Percentiles rank a stretch among this genome's conserved stretches.
Conservation (phyloP, 2,797 vertebrate species). For the Botia kubotai region DNA sequence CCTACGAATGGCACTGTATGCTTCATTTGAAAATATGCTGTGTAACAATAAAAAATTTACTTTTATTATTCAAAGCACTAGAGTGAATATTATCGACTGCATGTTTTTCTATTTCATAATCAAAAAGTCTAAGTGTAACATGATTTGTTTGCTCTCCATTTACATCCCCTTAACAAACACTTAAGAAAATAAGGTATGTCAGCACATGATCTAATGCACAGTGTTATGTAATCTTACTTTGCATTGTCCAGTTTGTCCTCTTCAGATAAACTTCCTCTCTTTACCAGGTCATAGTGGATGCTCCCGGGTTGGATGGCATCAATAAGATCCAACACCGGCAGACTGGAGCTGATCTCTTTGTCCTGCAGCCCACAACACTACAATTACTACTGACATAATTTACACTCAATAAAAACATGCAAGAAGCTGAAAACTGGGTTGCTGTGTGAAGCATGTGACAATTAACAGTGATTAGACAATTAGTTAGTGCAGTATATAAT, state of each 20-base stretch:
- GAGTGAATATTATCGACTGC: no score
- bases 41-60: no score
- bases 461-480: neutral
- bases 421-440: neutral
- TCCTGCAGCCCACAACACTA: slow-evolving; percentile 77
- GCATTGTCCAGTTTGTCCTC: slow-evolving; percentile 92
- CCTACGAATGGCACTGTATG: no score
- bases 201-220: neutral
- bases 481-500: neutral
- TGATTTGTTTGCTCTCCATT: neutral
- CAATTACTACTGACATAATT: slow-evolving; percentile 38
- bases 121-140: no score
- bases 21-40: no score
- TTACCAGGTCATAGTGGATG: slow-evolving; percentile 93
- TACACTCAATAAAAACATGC: neutral
- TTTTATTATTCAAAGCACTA: no score
- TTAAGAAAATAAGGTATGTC: neutral
- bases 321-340: slow-evolving; percentile 93
- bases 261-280: slow-evolving; percentile 80
- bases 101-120: no score
- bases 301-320: slow-evolving; percentile 92
- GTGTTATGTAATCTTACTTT: slow-evolving; percentile 78
- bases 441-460: neutral
- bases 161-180: neutral
- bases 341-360: slow-evolving; percentile 87